Conservation (phyloP, 2,113 vertebrate species). For the Dipodomys ordii region DNA sequence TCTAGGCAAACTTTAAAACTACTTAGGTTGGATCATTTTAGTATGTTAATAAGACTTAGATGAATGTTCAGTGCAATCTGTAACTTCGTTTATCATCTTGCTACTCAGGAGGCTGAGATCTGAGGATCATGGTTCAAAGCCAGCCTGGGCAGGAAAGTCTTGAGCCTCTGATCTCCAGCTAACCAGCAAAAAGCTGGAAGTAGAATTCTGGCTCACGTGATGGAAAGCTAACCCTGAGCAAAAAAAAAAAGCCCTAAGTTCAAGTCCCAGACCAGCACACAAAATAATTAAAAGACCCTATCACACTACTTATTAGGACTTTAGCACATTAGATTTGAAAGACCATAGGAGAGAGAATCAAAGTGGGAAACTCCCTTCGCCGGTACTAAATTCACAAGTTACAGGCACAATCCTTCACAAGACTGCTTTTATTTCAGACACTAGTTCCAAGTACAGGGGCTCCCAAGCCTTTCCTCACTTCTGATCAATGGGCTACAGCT, state of each 20-base stretch:
- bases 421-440: not conserved
- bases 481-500: not conserved
- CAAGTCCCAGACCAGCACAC: too few relatives aligned
- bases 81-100: constrained; percentile 29
- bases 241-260: too few relatives aligned
- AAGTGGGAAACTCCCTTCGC: not conserved
- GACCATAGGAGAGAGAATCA: not conserved
- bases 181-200: too few relatives aligned
- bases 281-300: too few relatives aligned
- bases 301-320: not conserved
- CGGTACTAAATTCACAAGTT: not conserved
- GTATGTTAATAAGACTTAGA: constrained; percentile 10
- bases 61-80: not conserved
- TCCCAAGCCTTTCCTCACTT: not conserved
- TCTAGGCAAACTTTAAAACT: constrained; percentile 14
- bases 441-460: not conserved
- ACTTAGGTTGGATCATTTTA: constrained; percentile 14
- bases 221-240: too few relatives aligned
- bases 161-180: too few relatives aligned
- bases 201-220: too few relatives aligned
- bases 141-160: too few relatives aligned
- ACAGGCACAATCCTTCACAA: not conserved
- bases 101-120: not conserved
- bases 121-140: too few relatives aligned
- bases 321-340: not conserved